phyloP scores from a whole-genome alignment of 2,113 vertebrate species.

The Microtus ochrogaster region DNA sequence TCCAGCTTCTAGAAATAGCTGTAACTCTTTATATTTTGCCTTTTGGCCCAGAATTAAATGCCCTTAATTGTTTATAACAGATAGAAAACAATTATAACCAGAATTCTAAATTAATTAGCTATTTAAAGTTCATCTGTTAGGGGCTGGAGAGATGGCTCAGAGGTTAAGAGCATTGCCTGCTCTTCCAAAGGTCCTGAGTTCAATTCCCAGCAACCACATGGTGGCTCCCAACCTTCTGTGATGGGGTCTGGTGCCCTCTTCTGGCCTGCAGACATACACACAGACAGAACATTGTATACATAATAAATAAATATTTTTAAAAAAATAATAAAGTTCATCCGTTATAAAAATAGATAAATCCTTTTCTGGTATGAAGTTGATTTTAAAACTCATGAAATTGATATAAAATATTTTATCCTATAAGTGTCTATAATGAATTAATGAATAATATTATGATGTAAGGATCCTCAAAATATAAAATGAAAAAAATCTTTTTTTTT shows the following conservation, averaged over 20 bases:
- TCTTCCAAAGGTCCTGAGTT: too few relatives aligned
- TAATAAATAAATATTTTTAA: too few relatives aligned
- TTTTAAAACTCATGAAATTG: background rate
- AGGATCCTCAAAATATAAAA: slow-evolving; percentile 27
- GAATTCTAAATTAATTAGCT: slow-evolving; percentile 45
- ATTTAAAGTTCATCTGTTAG: slow-evolving; percentile 9
- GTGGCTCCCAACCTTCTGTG: too few relatives aligned
- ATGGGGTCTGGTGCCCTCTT: too few relatives aligned
- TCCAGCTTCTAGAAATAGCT: slow-evolving; percentile 19
- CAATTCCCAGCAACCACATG: too few relatives aligned
- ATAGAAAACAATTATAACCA: background rate
- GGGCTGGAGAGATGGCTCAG: too few relatives aligned
- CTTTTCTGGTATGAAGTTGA: background rate
- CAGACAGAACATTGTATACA: too few relatives aligned
- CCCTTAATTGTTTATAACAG: slow-evolving; percentile 7
- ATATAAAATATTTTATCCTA: slow-evolving; percentile 10
- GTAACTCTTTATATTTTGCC: background rate
- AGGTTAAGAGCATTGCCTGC: too few relatives aligned
- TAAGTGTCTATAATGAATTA: background rate
- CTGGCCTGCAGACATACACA: too few relatives aligned
- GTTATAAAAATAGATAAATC: slow-evolving; percentile 31
- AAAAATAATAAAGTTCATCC: too few relatives aligned
- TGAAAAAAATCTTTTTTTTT: slow-evolving; percentile 22
- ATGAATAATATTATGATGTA: slow-evolving; percentile 25
- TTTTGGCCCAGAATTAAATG: background rate